Percentiles rank a stretch among this genome's conserved stretches.
Conservation (phyloP, 2,113 vertebrate genomes). For the Fulmarus glacialis region DNA sequence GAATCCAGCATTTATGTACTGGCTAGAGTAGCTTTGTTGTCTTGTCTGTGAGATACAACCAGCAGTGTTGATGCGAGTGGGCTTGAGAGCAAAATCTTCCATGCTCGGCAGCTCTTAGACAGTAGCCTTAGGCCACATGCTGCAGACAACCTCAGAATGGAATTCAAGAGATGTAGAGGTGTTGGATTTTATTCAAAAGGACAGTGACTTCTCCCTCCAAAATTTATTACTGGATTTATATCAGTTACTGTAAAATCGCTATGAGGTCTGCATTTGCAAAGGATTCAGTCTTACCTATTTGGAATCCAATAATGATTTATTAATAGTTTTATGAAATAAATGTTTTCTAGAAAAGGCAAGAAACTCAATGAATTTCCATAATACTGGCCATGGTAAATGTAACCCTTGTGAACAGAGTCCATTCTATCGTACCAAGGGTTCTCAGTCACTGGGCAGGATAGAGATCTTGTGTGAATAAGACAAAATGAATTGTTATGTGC, state of each 20-base stretch:
- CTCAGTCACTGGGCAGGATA: not conserved
- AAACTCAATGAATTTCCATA: not conserved
- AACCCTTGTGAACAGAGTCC: not conserved
- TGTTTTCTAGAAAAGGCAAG: not conserved
- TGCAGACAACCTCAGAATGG: not conserved
- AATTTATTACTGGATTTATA: not conserved
- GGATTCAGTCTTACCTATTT: rapidly evolving
- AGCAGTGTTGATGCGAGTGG: not conserved
- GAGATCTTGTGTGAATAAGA: not conserved
- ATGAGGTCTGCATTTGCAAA: not conserved
- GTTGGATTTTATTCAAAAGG: not conserved
- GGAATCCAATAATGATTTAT: not conserved
- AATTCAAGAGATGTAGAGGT: not conserved
- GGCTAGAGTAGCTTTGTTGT: not conserved
- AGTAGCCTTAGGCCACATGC: not conserved
- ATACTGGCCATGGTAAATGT: too few relatives aligned
- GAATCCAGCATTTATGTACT: not conserved
- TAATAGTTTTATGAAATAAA: not conserved
- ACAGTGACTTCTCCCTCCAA: not conserved
- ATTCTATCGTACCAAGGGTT: rapidly evolving
- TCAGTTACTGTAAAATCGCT: not conserved
- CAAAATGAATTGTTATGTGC: not conserved
- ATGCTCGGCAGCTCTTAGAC: not conserved
- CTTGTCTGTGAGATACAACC: not conserved
- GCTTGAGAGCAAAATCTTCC: not conserved